phyloP scores from a whole-genome alignment of 1,140 invertebrate genomes.

The Trialeurodes vaporariorum region DNA sequence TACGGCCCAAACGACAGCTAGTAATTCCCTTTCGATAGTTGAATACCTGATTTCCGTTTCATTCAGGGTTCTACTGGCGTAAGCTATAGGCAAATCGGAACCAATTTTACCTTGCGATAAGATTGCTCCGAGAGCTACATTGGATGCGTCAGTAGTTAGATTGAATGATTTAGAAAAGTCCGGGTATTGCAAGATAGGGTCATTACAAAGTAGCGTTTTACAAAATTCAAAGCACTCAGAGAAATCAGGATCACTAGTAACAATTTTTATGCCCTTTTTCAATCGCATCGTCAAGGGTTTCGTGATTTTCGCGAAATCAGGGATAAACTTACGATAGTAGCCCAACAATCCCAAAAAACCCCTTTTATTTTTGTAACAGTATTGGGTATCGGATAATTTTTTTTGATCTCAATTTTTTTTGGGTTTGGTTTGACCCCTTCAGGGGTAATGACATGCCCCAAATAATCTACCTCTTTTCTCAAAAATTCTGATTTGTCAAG shows the following conservation, averaged over 20 bases:
- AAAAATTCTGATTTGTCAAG: conserved; percentile 29
- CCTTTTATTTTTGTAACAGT: conserved; percentile 26
- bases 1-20: conserved; percentile 39
- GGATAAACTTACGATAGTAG: conserved; percentile 33
- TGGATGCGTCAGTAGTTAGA: conserved; percentile 23
- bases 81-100: conserved; percentile 27
- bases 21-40: conserved; percentile 37
- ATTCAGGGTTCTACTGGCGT: conserved; percentile 24
- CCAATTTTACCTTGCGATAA: conserved; percentile 19
- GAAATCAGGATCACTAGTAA: conserved; percentile 4
- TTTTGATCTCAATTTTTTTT: conserved; percentile 28
- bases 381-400: background rate
- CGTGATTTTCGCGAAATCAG: conserved; percentile 23
- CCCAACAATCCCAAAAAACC: conserved; percentile 31
- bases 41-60: conserved; percentile 25
- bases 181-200: conserved; percentile 24
- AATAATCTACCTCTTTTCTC: conserved; percentile 23
- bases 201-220: conserved; percentile 31
- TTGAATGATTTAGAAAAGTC: conserved; percentile 23
- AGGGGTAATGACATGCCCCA: conserved; percentile 33
- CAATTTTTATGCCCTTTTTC: conserved; percentile 12
- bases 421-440: conserved; percentile 31
- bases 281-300: conserved; percentile 28
- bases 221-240: conserved; percentile 30
- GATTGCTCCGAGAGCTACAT: conserved; percentile 15